Evolutionary conservation across 2,113 vertebrate genomes (phyloP), one percentile per base, ranked within the genome.

Genomic region (Bettongia penicillata): DNA sequence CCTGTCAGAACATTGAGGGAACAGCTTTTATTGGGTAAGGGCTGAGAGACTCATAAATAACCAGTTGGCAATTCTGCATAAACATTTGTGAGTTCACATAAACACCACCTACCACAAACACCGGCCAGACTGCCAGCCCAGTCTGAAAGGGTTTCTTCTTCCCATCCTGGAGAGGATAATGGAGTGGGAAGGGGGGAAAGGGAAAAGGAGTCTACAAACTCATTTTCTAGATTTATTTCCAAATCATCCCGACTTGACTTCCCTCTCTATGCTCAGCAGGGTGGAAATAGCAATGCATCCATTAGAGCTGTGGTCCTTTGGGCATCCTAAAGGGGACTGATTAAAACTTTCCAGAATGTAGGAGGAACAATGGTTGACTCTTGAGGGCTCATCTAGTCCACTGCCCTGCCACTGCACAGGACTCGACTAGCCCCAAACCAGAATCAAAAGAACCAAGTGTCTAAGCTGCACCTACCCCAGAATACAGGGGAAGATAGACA

Each of bases 1-100:
- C 98, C 97, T 96, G 96, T 97, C 98, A 98, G 95, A 95, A 98
- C 93, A 97, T 43, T 93, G 97, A 98, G 96, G 97, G 97, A 98
- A 98, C 96, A 98, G 97, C 97, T 98, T 98, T 95, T 98, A 98
- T 97, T 98, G 98, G 98, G 90, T 96, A 95, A 97, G 97, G 96
- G 96, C 97, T 97, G 97, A 98, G 97, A 97, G 97, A 94, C 97
- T 97, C 97, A 96, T 98, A 98, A 98, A 97, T 98, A 98, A 97
- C 96, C 91, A 49, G 16, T 91, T 98, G 98, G 98, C 98, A 98
- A 95, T 90, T 94, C 93, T 94, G 49, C 95, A 97, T 96, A 97
- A 96, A 98, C 96, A 97, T 98, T 98, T 98, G 98, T 98, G 97
- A 97, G 91, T 96, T 98, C 97, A 94, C 97, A 98, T 97, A 98